Evolutionary conservation across 1,140 invertebrate genomes (phyloP).

Genomic region (Psilanteris sp.): DNA sequence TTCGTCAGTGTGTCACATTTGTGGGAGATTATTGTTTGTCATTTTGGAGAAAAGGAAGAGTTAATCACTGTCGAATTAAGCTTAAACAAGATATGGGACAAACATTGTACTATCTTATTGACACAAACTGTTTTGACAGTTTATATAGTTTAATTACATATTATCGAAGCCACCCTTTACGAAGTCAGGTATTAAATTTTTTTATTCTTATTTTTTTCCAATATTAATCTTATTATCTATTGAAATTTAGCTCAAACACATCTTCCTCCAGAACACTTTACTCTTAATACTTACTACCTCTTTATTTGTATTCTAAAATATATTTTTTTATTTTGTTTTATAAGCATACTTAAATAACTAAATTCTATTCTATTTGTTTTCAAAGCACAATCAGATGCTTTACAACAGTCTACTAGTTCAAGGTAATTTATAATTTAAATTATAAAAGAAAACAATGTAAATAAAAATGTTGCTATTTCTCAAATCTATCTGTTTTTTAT

Average conservation of each 20-base stretch:
- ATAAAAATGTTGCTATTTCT: background rate
- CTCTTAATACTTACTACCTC: too few relatives aligned
- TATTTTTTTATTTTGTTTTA: constrained; percentile 15
- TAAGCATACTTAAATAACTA: constrained; percentile 28
- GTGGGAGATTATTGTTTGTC: constrained; percentile 97
- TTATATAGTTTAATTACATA: constrained; percentile 95
- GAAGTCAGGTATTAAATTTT: constrained; percentile 84
- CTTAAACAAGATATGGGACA: constrained; percentile 93
- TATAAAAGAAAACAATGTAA: background rate
- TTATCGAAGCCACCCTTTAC: constrained; percentile 91
- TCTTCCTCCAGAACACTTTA: too few relatives aligned
- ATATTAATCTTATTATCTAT: too few relatives aligned
- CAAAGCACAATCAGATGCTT: constrained; percentile 62
- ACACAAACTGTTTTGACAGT: constrained; percentile 93
- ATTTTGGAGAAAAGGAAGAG: constrained; percentile 93
- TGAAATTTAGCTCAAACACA: too few relatives aligned
- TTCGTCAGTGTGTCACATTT: constrained; percentile 96
- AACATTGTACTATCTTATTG: constrained; percentile 95
- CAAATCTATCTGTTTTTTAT: too few relatives aligned
- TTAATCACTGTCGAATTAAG: constrained; percentile 96
- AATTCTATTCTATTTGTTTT: constrained; percentile 59
- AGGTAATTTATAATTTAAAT: constrained; percentile 45
- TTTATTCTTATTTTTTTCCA: constrained; percentile 6
- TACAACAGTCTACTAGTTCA: constrained; percentile 45
- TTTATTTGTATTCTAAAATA: background rate